Evolutionary conservation across 1,140 invertebrate species (phyloP), one percentile per base, ranked within the genome.

Genomic region (Potamilus streckersoni): DNA sequence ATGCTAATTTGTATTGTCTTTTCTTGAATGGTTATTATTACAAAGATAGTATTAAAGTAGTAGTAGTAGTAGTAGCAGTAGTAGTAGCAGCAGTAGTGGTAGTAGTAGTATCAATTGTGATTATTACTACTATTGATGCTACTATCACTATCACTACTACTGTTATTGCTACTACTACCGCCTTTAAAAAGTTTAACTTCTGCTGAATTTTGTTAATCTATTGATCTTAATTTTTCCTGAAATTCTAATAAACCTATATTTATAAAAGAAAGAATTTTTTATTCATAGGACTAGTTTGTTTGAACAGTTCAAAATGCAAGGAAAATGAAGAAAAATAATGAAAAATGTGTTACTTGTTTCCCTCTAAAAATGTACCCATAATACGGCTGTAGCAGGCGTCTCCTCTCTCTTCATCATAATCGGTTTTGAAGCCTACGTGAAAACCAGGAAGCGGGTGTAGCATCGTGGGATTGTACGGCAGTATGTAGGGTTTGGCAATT

Each of bases 371-470:
- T 0, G 82, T 84, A 27, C 85, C 85, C 70, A 86, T 69, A 8
- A 86, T 69, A 27, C 83, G 71, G 15, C 83, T 79, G 68, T 83
- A 84, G 64, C 85, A 86, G 3, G 66, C 65, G 49, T 86, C 85
- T 15, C 85, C 85, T 4, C 68, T 66, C 15, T 84, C 81, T 64
- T 86, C 85, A 62, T 83, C 69, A 61, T 86, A 86, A n/a, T 57
- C 56, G 1, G 67, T 23, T 19, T 81, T 70, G 17, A 57, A 65
- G 38, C 83, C 82, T 4, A 73, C n/a, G 13, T 58, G 59, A 15
- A 76, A 61, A 16, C 58, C 11, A 31, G 16, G 38, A 0, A 6
- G 38, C 11, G 38, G 38, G 38, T 49, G 6, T 49, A 49, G 11
- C 38, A 49, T 49, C 23, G 14, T 78, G 55, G 4, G 31, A 38